Conservation (phyloP, 1,140 invertebrate genomes). For the Heliconius hewitsoni region DNA sequence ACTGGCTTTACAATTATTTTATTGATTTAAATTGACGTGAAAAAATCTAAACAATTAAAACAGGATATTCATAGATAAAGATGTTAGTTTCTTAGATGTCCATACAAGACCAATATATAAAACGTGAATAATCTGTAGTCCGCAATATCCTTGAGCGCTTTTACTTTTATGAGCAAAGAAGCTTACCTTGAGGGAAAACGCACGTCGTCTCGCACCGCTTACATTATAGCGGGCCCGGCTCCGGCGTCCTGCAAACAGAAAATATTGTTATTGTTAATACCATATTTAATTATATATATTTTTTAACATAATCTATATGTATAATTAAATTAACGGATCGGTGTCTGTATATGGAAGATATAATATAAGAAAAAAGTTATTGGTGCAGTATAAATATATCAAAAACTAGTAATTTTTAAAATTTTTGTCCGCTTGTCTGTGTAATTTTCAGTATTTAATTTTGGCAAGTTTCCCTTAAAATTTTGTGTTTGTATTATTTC, state of each 20-base stretch:
- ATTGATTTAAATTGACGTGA: not conserved
- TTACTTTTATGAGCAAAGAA: slow-evolving; percentile 44
- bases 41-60: not conserved
- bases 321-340: no score
- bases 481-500: no score
- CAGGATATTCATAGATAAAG: not conserved
- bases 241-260: slow-evolving; percentile 63
- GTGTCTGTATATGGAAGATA: no score
- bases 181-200: slow-evolving; percentile 76
- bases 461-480: no score
- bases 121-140: slow-evolving; percentile 21
- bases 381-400: no score
- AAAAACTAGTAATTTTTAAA: no score
- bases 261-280: slow-evolving; percentile 37
- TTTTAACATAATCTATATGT: not conserved
- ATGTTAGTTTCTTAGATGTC: not conserved
- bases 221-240: slow-evolving; percentile 73
- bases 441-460: no score
- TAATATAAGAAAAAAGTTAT: no score
- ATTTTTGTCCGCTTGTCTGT: no score
- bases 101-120: slow-evolving; percentile 18
- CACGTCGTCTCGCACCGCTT: slow-evolving; percentile 69
- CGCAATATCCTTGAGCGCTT: slow-evolving; percentile 38
- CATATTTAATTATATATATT: slow-evolving; percentile 17
- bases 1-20: not conserved